phyloP scores from a whole-genome alignment of 2,888 invertebrate genomes.

The Volucella zonaria region DNA sequence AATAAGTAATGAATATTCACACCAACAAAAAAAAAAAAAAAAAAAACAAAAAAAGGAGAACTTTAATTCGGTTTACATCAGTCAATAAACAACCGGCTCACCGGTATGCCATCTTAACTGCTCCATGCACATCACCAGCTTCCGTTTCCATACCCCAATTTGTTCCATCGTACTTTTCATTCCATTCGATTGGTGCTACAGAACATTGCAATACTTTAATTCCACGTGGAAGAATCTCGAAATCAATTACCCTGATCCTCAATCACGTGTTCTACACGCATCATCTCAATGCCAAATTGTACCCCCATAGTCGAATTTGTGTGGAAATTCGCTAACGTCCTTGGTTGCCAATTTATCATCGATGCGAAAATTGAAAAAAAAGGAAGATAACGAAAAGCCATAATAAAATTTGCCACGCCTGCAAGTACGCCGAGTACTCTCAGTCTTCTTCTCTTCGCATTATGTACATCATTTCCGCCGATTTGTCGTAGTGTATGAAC shows the following conservation, averaged over 20 bases:
- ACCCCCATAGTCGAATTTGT: background rate
- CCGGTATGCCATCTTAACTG: background rate
- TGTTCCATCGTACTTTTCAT: constrained; percentile 38
- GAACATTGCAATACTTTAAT: constrained; percentile 55
- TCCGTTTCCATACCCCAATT: constrained; percentile 26
- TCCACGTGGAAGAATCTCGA: constrained; percentile 52
- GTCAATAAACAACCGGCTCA: background rate
- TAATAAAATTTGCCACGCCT: constrained; percentile 60
- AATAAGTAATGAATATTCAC: too few relatives aligned
- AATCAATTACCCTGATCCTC: constrained; percentile 64
- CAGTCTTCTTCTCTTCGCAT: constrained; percentile 19
- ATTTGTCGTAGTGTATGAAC: constrained; percentile 43
- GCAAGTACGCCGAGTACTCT: constrained; percentile 10
- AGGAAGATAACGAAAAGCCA: constrained; percentile 53
- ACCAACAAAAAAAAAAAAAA: too few relatives aligned
- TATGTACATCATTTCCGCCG: constrained; percentile 53
- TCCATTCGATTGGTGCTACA: constrained; percentile 55
- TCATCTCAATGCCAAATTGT: constrained; percentile 19
- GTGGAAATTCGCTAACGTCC: constrained; percentile 14
- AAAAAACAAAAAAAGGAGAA: too few relatives aligned
- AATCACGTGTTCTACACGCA: constrained; percentile 43
- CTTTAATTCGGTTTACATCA: constrained; percentile 2
- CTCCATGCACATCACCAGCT: too few relatives aligned
- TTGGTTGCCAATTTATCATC: constrained; percentile 56
- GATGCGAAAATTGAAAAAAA: constrained; percentile 60